Percentiles rank a stretch among this genome's conserved stretches.
Conservation (phyloP, 2,113 vertebrate species). For the Drymodes brunneopygia region DNA sequence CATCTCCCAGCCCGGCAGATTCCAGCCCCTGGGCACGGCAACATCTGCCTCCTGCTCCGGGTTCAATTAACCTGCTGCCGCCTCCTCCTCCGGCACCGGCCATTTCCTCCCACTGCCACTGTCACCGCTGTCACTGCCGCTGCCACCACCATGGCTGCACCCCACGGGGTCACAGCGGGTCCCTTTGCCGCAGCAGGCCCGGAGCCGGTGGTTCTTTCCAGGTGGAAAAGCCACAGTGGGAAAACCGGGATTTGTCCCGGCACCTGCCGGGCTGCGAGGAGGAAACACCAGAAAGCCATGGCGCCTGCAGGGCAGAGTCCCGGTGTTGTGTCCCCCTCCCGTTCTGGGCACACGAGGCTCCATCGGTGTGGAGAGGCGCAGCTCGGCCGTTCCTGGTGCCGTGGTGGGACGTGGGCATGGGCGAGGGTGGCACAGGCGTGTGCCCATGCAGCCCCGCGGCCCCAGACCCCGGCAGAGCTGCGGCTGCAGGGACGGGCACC, state of each 20-base stretch:
- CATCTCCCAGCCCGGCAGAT: constrained; percentile 42
- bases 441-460: neutral
- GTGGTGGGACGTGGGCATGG: accelerated
- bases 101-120: neutral
- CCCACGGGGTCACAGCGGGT: accelerated
- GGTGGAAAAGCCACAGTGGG: neutral
- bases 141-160: neutral
- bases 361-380: neutral
- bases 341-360: neutral
- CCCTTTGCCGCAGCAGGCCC: neutral
- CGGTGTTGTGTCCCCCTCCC: accelerated
- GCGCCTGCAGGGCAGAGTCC: neutral
- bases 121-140: neutral
- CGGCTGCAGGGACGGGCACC: neutral
- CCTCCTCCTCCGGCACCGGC: neutral
- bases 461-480: neutral
- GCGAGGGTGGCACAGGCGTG: too few relatives aligned
- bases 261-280: neutral
- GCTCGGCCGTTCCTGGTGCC: neutral
- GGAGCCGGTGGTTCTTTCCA: neutral
- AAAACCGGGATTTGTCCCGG: neutral
- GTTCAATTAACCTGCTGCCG: constrained; percentile 37
- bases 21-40: constrained; percentile 43
- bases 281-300: neutral
- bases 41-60: constrained; percentile 41